These are phyloP conservation scores for Sinonovacula constricta DNA, from an alignment of 1,140 invertebrate species.

Conservation along the genomic window DNA sequence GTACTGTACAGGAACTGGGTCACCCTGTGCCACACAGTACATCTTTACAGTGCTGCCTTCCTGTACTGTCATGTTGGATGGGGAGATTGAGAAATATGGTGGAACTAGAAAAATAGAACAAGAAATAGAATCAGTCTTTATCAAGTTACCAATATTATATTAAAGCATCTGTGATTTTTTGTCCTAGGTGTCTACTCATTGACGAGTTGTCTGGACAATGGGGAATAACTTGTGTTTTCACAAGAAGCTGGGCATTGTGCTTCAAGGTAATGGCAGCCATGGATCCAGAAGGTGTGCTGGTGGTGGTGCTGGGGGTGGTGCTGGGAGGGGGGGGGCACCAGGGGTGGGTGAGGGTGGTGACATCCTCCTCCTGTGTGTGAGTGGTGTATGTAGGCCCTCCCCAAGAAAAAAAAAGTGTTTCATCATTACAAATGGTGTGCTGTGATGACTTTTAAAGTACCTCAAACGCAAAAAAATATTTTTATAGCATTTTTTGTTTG, in stretches of 20 bases:
- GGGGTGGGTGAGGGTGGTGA: no score
- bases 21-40: constrained; percentile 18
- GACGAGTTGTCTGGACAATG: neutral
- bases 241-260: neutral
- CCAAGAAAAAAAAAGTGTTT: no score
- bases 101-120: constrained; percentile 21
- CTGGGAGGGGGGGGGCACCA: no score
- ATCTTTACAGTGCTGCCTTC: constrained; percentile 16
- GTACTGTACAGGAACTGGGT: constrained; percentile 36
- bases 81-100: constrained; percentile 19
- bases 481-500: no score
- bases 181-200: neutral
- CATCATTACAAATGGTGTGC: no score
- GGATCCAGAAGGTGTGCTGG: no score
- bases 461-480: no score
- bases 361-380: no score
- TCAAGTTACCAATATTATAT: neutral
- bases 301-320: no score
- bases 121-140: neutral
- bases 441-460: no score
- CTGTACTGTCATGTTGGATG: constrained; percentile 20
- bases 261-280: neutral
- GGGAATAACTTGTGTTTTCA: neutral
- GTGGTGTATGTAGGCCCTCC: no score
- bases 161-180: neutral